phyloP scores from a whole-genome alignment of 1,140 invertebrate genomes.

The Neodiprion fabricii region DNA sequence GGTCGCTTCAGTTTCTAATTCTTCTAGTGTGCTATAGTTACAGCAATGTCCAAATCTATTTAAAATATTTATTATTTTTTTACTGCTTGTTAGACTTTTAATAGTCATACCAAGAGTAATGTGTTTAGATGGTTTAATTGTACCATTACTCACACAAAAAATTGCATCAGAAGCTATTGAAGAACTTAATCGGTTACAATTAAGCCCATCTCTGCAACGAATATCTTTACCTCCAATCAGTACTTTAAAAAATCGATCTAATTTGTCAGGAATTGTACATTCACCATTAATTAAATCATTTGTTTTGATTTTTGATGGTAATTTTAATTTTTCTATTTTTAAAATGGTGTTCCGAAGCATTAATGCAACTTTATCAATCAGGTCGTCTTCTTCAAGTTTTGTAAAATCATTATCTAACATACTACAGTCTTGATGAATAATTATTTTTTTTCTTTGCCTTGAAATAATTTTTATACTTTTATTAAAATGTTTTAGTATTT shows the following conservation, averaged over 20 bases:
- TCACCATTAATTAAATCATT: neutral
- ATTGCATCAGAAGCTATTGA: neutral
- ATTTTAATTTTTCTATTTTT: neutral
- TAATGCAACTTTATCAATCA: neutral
- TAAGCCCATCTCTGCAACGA: neutral
- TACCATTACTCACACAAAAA: neutral
- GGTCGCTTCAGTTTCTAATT: conserved; percentile 20
- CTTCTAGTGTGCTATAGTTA: conserved; percentile 16
- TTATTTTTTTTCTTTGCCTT: too few species aligned
- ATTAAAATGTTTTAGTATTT: too few species aligned
- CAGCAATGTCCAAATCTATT: conserved; percentile 21
- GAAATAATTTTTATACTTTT: too few species aligned
- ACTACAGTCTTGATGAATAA: too few species aligned
- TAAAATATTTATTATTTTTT: conserved; percentile 22
- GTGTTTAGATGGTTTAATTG: neutral
- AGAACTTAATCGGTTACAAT: neutral
- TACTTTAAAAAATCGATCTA: neutral
- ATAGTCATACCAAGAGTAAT: neutral
- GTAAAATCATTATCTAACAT: too few species aligned
- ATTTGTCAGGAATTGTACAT: neutral
- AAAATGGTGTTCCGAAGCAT: neutral
- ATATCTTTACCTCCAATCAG: neutral
- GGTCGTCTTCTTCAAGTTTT: neutral
- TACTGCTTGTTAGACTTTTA: conserved; percentile 21
- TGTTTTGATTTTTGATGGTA: neutral